Evolutionary conservation across 2,797 vertebrate genomes (phyloP).

Genomic region (Lagodon rhomboides): DNA sequence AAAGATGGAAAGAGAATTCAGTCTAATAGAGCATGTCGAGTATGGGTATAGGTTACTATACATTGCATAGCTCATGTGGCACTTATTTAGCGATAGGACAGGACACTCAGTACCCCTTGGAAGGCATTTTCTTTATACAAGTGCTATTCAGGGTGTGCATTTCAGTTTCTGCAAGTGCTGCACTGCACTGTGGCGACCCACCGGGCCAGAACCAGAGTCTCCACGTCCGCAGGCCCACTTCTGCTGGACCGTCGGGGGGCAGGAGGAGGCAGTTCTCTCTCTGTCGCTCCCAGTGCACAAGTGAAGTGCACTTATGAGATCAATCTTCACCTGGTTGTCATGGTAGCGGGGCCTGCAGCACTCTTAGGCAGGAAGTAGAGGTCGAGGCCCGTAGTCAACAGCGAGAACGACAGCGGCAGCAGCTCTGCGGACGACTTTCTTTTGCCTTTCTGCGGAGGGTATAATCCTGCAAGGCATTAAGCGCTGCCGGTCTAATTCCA

Average conservation of each 20-base stretch:
- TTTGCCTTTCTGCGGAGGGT: constrained; percentile 50
- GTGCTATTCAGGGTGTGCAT: constrained; percentile 94
- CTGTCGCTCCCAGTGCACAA: constrained; percentile 58
- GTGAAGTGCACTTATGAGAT: constrained; percentile 73
- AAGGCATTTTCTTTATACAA: constrained; percentile 96
- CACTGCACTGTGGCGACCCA: constrained; percentile 83
- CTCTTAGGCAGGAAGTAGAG: constrained; percentile 58
- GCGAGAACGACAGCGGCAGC: constrained; percentile 42
- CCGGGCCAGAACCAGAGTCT: constrained; percentile 75
- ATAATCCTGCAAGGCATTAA: constrained; percentile 74
- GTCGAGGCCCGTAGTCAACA: constrained; percentile 53
- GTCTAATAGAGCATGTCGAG: constrained; percentile 86
- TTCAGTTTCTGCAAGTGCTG: constrained; percentile 92
- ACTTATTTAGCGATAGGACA: constrained; percentile 88
- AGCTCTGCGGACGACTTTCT: constrained; percentile 53
- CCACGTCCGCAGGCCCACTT: constrained; percentile 55
- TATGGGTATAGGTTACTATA: constrained; percentile 92
- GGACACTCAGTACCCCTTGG: constrained; percentile 91
- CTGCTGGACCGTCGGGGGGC: constrained; percentile 28
- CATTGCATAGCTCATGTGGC: constrained; percentile 99
- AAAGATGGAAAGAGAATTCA: constrained; percentile 76
- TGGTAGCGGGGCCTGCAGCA: constrained; percentile 59
- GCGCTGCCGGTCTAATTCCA: constrained; percentile 71
- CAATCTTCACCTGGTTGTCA: constrained; percentile 73
- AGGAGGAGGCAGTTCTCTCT: constrained; percentile 56